Percentiles rank a stretch among this genome's conserved stretches.
phyloP scores from a whole-genome alignment of 2,888 invertebrate genomes.

The Chloroclysta siterata region DNA sequence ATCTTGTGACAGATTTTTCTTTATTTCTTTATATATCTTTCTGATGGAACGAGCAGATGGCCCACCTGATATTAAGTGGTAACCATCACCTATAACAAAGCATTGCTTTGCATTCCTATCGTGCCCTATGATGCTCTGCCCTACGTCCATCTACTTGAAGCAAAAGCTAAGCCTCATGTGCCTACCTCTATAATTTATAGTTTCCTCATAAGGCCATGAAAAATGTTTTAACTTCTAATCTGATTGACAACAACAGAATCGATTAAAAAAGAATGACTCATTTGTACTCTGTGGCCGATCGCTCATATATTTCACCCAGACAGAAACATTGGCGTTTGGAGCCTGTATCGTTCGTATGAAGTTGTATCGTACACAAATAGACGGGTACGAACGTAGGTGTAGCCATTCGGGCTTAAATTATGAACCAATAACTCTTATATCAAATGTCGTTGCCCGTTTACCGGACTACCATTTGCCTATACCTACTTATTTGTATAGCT shows the following conservation, averaged over 20 bases:
- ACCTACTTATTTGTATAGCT: slow-evolving; percentile 3
- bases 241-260: background rate
- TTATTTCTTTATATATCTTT: too few species aligned
- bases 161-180: too few species aligned
- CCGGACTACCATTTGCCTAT: slow-evolving; percentile 1
- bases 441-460: slow-evolving; percentile 28
- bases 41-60: too few species aligned
- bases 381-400: slow-evolving; percentile 39
- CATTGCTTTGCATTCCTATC: too few species aligned
- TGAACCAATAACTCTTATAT: slow-evolving; percentile 24
- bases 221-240: too few species aligned
- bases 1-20: too few species aligned
- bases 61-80: too few species aligned
- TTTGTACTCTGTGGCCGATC: slow-evolving; percentile 50
- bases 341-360: slow-evolving; percentile 62
- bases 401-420: slow-evolving; percentile 14
- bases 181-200: too few species aligned
- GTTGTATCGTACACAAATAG: slow-evolving; percentile 55
- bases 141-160: too few species aligned
- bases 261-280: background rate
- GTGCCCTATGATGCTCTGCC: too few species aligned
- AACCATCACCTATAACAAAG: too few species aligned
- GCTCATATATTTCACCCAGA: slow-evolving; percentile 70
- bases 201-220: too few species aligned
- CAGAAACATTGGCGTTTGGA: slow-evolving; percentile 71